phyloP scores from a whole-genome alignment of 2,113 vertebrate genomes.

The Embiotoca jacksoni region DNA sequence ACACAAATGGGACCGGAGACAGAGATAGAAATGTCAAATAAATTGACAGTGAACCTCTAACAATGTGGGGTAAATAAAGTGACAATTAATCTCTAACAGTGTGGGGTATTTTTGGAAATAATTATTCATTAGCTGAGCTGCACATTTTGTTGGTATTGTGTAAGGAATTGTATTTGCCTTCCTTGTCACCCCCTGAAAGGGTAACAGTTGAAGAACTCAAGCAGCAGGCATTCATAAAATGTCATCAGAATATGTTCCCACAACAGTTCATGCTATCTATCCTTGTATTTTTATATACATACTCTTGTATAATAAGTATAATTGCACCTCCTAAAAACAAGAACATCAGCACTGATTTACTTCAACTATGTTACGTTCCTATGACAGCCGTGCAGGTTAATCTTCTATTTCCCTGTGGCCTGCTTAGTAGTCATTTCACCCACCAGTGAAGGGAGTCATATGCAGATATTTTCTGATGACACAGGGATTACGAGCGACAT shows the following conservation, averaged over 20 bases:
- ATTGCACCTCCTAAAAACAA: neutral
- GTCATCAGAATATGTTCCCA: neutral
- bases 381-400: neutral
- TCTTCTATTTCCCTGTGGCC: neutral
- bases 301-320: too few species aligned
- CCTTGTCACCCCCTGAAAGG: neutral
- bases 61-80: too few species aligned
- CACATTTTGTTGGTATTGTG: neutral
- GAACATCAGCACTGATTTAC: neutral
- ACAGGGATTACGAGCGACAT: neutral
- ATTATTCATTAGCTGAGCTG: neutral
- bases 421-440: neutral
- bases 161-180: neutral
- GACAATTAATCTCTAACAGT: too few species aligned
- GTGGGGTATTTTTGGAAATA: neutral
- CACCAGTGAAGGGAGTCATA: neutral
- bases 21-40: too few species aligned
- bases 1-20: too few species aligned
- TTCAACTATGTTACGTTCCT: too few species aligned
- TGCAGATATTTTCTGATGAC: conserved; percentile 13
- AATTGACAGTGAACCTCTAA: too few species aligned
- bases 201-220: neutral
- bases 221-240: neutral
- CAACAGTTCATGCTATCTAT: too few species aligned
- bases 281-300: too few species aligned